Evolutionary conservation across 2,113 vertebrate genomes (phyloP).

Genomic region (Xiphophorus hellerii): DNA sequence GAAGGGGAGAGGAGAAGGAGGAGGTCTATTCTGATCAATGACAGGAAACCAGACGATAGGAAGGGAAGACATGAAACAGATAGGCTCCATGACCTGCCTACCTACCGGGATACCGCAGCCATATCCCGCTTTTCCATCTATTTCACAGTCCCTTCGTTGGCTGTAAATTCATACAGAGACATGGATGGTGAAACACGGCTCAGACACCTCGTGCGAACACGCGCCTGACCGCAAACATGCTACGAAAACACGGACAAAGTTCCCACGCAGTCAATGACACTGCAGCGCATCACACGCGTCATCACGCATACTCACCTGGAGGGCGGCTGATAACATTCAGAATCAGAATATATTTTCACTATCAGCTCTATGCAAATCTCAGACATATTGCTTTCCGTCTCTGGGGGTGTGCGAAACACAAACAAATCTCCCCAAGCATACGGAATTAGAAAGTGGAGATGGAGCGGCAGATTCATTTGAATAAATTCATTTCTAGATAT

Average conservation of each 20-base stretch:
- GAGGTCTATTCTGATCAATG: conserved; percentile 94
- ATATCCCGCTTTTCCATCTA: conserved; percentile 43
- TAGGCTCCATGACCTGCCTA: conserved; percentile 73
- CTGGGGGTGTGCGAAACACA: conserved; percentile 39
- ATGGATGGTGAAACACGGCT: conserved; percentile 27
- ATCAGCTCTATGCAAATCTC: conserved; percentile 69
- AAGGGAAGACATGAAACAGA: conserved; percentile 97
- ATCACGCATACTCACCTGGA: conserved; percentile 32
- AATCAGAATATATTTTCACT: conserved; percentile 55
- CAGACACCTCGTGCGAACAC: conserved; percentile 56
- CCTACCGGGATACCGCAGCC: conserved; percentile 58
- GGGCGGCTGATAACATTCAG: conserved; percentile 47
- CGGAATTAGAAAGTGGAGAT: conserved; percentile 52
- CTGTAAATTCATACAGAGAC: conserved; percentile 34
- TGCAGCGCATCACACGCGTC: background rate
- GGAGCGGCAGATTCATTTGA: conserved; percentile 45
- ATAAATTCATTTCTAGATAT: conserved; percentile 62
- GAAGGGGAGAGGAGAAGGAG: conserved; percentile 83
- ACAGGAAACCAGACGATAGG: conserved; percentile 95
- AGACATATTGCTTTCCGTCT: conserved; percentile 71
- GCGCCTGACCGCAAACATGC: conserved; percentile 60
- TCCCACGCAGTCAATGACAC: background rate
- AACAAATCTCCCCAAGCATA: conserved; percentile 26
- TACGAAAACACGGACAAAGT: conserved; percentile 29
- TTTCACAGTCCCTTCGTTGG: conserved; percentile 28